These are phyloP conservation scores for Perdita meconis DNA, from an alignment of 2,888 invertebrate species.

Conservation along the genomic window DNA sequence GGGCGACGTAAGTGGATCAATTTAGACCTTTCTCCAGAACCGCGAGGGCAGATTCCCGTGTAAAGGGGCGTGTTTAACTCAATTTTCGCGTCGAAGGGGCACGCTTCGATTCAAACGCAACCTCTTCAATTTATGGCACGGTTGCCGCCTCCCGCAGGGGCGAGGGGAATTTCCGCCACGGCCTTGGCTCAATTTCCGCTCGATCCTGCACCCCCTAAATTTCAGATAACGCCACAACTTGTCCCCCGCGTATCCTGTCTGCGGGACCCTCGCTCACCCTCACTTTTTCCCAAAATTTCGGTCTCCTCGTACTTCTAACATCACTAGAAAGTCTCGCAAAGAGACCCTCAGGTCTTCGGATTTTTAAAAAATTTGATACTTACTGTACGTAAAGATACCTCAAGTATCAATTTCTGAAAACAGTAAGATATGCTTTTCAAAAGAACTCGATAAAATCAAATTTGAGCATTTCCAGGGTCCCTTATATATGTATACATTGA, in stretches of 20 bases:
- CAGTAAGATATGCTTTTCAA: no score
- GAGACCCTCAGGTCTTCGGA: no score
- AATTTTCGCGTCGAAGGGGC: conserved; percentile 60
- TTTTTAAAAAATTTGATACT: no score
- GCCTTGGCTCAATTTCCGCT: conserved; percentile 79
- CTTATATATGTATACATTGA: no score
- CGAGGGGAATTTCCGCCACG: conserved; percentile 56
- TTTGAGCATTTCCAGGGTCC: no score
- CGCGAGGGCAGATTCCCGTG: conserved; percentile 16
- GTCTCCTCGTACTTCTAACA: neutral
- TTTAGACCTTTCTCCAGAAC: conserved; percentile 32
- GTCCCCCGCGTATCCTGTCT: conserved; percentile 75
- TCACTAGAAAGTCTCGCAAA: no score
- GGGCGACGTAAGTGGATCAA: conserved; percentile 32
- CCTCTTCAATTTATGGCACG: conserved; percentile 66
- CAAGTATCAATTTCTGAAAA: no score
- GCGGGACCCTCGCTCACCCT: conserved; percentile 1
- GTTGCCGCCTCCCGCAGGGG: conserved; percentile 49
- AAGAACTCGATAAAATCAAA: no score
- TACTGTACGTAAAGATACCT: no score
- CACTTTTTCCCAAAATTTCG: neutral
- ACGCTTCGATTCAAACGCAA: conserved; percentile 65
- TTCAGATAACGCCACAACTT: conserved; percentile 81
- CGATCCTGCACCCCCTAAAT: conserved; percentile 77
- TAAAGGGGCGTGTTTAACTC: conserved; percentile 57